Conservation (phyloP, 2,888 invertebrate genomes). For the Sminthurides aquaticus region DNA sequence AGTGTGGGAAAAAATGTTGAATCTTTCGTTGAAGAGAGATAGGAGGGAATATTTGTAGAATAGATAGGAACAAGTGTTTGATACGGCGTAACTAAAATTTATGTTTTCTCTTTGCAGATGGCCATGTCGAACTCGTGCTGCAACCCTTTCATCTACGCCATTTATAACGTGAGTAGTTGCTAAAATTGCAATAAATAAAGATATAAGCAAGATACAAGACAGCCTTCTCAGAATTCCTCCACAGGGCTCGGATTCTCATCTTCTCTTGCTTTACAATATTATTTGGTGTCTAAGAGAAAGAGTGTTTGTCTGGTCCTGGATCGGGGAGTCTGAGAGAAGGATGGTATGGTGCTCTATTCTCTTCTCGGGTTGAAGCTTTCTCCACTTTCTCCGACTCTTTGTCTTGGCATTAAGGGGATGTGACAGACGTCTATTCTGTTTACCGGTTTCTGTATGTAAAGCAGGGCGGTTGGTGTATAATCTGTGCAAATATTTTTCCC, state of each 20-base stretch:
- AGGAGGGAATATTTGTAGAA: too few relatives aligned
- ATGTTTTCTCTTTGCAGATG: conserved; percentile 10
- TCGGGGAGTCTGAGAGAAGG: too few relatives aligned
- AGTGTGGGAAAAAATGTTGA: too few relatives aligned
- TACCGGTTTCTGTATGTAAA: not conserved
- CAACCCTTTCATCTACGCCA: conserved; percentile 83
- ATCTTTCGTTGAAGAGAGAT: too few relatives aligned
- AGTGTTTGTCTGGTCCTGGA: too few relatives aligned
- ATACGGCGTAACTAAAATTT: not conserved
- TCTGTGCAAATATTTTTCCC: not conserved
- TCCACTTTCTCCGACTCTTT: not conserved
- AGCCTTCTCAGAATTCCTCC: too few relatives aligned
- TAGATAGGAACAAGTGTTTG: not conserved
- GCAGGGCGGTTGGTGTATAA: not conserved
- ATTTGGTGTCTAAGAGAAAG: too few relatives aligned
- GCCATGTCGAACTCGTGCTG: conserved; percentile 85
- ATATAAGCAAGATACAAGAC: not conserved
- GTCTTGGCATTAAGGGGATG: not conserved
- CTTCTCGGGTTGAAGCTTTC: too few relatives aligned
- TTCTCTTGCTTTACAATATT: too few relatives aligned
- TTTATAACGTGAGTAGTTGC: conserved; percentile 67
- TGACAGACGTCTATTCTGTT: not conserved
- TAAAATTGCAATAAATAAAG: conserved; percentile 1
- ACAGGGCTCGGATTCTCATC: too few relatives aligned
- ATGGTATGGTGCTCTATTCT: too few relatives aligned